A percentile compares a stretch with the other conserved stretches of the same genome.
Conservation (phyloP, 2,797 vertebrate species). For the Sarcophilus harrisii region DNA sequence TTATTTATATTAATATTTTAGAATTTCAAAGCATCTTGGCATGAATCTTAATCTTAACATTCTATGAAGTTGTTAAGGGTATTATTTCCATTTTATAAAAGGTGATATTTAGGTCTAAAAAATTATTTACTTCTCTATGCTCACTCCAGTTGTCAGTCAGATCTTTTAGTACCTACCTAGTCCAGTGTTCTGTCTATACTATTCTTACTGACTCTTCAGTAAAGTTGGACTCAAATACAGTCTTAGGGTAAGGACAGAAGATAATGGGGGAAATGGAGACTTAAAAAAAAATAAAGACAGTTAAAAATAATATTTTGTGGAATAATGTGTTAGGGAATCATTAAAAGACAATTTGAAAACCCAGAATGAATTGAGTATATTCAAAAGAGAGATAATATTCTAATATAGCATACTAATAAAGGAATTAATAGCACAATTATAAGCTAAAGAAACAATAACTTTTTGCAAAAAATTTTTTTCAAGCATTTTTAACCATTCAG, state of each 20-base stretch:
- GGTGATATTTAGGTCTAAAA: not conserved
- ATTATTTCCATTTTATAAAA: slow-evolving; percentile 2
- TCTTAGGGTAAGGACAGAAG: not conserved
- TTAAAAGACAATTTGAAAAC: not conserved
- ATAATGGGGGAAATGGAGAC: not conserved
- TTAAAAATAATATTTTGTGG: not conserved
- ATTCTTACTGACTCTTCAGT: not conserved
- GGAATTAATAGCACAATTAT: not conserved
- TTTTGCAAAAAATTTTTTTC: not conserved
- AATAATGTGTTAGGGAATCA: not conserved
- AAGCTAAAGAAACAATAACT: not conserved
- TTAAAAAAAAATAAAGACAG: not conserved
- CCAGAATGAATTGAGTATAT: not conserved
- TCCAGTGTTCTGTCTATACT: not conserved
- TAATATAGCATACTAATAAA: not conserved
- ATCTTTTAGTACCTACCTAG: not conserved
- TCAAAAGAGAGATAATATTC: not conserved
- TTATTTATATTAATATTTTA: not conserved
- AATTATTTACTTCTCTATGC: not conserved
- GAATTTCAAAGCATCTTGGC: not conserved
- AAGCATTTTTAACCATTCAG: not conserved
- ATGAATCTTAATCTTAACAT: not conserved
- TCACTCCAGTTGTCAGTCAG: not conserved
- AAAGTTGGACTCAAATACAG: not conserved
- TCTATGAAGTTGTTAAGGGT: not conserved